phyloP scores from a whole-genome alignment of 2,113 vertebrate species.

The Pionites leucogaster region DNA sequence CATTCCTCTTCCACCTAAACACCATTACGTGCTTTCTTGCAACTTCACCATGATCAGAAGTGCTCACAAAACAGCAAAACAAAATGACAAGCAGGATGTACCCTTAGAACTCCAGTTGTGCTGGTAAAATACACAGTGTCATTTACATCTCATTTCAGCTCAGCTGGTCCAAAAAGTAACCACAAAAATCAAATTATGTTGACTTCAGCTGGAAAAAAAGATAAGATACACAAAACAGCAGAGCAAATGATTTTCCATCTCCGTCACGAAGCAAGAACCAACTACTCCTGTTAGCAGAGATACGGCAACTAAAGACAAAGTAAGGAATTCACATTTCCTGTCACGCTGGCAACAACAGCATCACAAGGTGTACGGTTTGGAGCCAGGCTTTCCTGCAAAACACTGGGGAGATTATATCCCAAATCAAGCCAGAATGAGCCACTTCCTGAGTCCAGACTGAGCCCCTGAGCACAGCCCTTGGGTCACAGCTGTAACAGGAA shows the following conservation, averaged over 20 bases:
- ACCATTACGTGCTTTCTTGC: background rate
- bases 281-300: slow-evolving; percentile 20
- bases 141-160: background rate
- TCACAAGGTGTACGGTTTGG: background rate
- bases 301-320: background rate
- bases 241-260: background rate
- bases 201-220: background rate
- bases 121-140: background rate
- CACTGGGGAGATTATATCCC: background rate
- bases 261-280: background rate
- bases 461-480: background rate
- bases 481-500: background rate
- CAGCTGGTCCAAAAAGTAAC: slow-evolving; percentile 14
- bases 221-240: background rate
- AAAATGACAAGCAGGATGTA: slow-evolving; percentile 31
- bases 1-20: slow-evolving; percentile 31
- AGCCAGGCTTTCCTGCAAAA: background rate
- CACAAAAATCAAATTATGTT: background rate
- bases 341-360: background rate
- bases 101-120: background rate
- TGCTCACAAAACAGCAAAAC: background rate
- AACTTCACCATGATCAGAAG: slow-evolving; percentile 30
- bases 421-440: background rate
- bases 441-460: background rate
- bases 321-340: slow-evolving; percentile 17